Base-by-base conservation (phyloP, 2,888 invertebrate species). In the Electrophaes corylata region DNA sequence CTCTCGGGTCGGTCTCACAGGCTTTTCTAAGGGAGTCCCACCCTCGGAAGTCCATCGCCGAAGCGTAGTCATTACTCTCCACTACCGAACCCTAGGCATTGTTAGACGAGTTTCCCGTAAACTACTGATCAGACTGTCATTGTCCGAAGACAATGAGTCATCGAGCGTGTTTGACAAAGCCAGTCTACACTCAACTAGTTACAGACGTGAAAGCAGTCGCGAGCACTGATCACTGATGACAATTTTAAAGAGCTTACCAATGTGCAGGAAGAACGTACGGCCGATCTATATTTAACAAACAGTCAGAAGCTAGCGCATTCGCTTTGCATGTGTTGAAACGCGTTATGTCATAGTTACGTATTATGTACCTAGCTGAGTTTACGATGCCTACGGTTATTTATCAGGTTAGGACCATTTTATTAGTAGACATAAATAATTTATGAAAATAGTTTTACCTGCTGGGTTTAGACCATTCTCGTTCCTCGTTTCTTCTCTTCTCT, bases 31-130 rank as follows among this genome's bases (percentile, higher is more conserved):
- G 57, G 93, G 94, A 77, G 93, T 84, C 54, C 94, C 93, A 71
- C 95, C 95, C 84, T 95, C 95, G 69, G 95, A 95, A 74, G 93
- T 92, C 83, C 95, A 95, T 79, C 95, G 93, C 69, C 92, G 86
- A 70, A 92, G 85, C 70, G 79, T 87, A 86, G 83, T 91, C 91
- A 91, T 91, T 70, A 83, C 87, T 85, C 81, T 66, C 66, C 64
- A 70, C 75, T 83, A 83, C 68, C 78, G 72, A 64, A 71, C 65
- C 73, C 73, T 67, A 72, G 76, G 68, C 87, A 89, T 88, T 69
- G 70, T 84, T 76, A 74, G 67, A 66, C 58, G 61, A 58, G 51
- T 74, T 78, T 72, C 65, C 66, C 71, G 68, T 70, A 70, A 72
- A 76, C 71, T 76, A 71, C 58, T 60, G 62, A 49, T 57, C 52